These are phyloP conservation scores for Coendou prehensilis DNA, from an alignment of 2,797 vertebrate species.

Conservation along the genomic window DNA sequence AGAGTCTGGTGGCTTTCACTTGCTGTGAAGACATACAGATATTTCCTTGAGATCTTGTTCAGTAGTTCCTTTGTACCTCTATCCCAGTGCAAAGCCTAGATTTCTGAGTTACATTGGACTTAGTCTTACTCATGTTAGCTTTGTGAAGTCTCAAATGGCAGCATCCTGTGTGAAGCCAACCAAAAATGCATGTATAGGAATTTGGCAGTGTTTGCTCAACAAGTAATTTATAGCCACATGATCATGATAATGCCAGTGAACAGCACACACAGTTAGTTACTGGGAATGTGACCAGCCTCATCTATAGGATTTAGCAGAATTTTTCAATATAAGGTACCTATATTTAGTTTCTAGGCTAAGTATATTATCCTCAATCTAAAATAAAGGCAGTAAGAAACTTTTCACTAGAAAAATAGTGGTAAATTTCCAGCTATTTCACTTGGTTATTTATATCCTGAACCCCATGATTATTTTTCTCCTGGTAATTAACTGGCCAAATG, in stretches of 20 bases:
- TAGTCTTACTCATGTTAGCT: slow-evolving; percentile 66
- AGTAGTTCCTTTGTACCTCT: background rate
- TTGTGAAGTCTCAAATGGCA: slow-evolving; percentile 65
- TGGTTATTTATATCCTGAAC: slow-evolving; percentile 64
- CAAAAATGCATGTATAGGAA: slow-evolving; percentile 53
- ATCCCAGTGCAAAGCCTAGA: background rate
- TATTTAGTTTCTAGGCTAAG: slow-evolving; percentile 75
- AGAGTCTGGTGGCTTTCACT: slow-evolving; percentile 20
- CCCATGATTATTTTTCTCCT: slow-evolving; percentile 55
- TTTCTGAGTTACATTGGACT: slow-evolving; percentile 25
- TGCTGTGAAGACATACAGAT: slow-evolving; percentile 54
- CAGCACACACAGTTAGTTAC: slow-evolving; percentile 18
- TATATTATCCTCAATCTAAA: slow-evolving; percentile 74
- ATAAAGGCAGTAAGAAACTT: slow-evolving; percentile 72
- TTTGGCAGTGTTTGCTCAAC: slow-evolving; percentile 60
- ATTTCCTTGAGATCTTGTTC: slow-evolving; percentile 47
- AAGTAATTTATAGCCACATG: slow-evolving; percentile 60
- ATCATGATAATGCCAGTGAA: slow-evolving; percentile 14
- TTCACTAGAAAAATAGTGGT: slow-evolving; percentile 66
- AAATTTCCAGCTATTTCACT: slow-evolving; percentile 67
- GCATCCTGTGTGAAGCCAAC: slow-evolving; percentile 34
- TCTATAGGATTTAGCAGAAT: slow-evolving; percentile 56
- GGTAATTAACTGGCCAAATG: slow-evolving; percentile 68
- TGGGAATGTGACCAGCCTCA: background rate
- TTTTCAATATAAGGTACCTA: slow-evolving; percentile 59